phyloP scores from a whole-genome alignment of 2,797 vertebrate species.

The Enteromius viviparus region DNA sequence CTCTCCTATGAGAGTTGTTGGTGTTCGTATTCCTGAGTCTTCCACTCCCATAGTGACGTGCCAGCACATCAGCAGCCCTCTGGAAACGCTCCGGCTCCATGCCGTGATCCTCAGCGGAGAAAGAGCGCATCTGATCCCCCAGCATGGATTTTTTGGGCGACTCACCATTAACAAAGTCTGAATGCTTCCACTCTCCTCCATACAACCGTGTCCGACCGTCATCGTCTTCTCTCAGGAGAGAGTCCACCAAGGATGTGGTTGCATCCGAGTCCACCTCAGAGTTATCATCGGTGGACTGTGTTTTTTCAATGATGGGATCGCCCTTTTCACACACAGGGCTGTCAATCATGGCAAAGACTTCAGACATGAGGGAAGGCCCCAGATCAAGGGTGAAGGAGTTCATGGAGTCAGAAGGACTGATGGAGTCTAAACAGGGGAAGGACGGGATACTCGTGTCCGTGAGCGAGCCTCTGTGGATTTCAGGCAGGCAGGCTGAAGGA shows the following conservation, averaged over 20 bases:
- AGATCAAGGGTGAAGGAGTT: slow-evolving; percentile 93
- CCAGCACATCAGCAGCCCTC: slow-evolving; percentile 74
- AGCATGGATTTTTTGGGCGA: slow-evolving; percentile 61
- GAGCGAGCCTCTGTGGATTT: slow-evolving; percentile 72
- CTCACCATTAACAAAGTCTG: slow-evolving; percentile 61
- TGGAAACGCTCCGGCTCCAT: slow-evolving; percentile 80
- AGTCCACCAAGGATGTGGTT: slow-evolving; percentile 75
- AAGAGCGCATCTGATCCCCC: slow-evolving; percentile 60
- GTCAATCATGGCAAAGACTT: slow-evolving; percentile 90
- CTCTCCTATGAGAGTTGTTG: slow-evolving; percentile 67
- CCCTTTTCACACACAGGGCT: slow-evolving; percentile 70
- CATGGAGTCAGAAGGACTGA: slow-evolving; percentile 84
- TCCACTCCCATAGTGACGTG: slow-evolving; percentile 75
- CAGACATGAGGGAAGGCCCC: slow-evolving; percentile 94
- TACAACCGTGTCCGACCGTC: slow-evolving; percentile 69
- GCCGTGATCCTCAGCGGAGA: slow-evolving; percentile 56
- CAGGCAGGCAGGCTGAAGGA: slow-evolving; percentile 66
- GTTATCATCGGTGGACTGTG: slow-evolving; percentile 65
- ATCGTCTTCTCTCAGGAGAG: slow-evolving; percentile 73
- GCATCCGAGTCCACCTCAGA: slow-evolving; percentile 71
- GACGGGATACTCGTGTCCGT: slow-evolving; percentile 70
- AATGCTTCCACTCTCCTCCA: slow-evolving; percentile 65
- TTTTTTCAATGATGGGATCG: slow-evolving; percentile 60
- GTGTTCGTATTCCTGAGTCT: slow-evolving; percentile 63
- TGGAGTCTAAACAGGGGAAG: slow-evolving; percentile 76